phyloP scores from a whole-genome alignment of 2,797 vertebrate genomes.

The Leptodactylus fallax region DNA sequence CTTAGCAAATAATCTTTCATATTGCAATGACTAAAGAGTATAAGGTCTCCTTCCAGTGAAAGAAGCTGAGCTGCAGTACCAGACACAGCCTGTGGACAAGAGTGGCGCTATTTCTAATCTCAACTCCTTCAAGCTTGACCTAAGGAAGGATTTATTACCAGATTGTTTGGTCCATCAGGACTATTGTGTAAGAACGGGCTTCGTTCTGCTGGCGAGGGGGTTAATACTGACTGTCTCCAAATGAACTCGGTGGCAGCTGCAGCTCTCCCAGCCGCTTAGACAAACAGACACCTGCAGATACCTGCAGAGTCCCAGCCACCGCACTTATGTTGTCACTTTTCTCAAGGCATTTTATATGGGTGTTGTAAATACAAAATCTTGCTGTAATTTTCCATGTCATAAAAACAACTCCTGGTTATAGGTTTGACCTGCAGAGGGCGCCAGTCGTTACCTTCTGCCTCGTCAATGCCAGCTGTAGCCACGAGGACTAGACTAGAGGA shows the following conservation, averaged over 20 bases:
- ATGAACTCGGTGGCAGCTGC: background rate
- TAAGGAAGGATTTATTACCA: no score
- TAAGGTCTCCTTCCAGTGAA: background rate
- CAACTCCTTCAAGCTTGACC: background rate
- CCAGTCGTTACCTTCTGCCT: background rate
- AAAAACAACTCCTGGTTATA: background rate
- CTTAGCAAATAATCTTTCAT: no score
- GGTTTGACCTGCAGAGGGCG: background rate
- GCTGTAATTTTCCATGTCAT: conserved; percentile 44
- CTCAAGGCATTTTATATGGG: conserved; percentile 6
- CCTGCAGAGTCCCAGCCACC: conserved; percentile 48
- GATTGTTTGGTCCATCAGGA: no score
- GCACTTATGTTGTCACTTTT: background rate
- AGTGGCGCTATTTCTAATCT: background rate
- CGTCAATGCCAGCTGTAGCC: background rate
- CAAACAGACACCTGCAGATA: conserved; percentile 24
- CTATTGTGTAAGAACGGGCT: no score
- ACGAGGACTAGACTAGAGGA: background rate
- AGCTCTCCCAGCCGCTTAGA: background rate
- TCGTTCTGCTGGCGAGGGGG: background rate
- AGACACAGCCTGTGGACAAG: background rate
- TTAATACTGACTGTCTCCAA: background rate
- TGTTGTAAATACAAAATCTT: background rate
- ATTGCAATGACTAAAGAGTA: no score
- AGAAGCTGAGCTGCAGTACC: background rate